phyloP scores from a whole-genome alignment of 1,140 invertebrate species.

The Choristoneura fumiferana region DNA sequence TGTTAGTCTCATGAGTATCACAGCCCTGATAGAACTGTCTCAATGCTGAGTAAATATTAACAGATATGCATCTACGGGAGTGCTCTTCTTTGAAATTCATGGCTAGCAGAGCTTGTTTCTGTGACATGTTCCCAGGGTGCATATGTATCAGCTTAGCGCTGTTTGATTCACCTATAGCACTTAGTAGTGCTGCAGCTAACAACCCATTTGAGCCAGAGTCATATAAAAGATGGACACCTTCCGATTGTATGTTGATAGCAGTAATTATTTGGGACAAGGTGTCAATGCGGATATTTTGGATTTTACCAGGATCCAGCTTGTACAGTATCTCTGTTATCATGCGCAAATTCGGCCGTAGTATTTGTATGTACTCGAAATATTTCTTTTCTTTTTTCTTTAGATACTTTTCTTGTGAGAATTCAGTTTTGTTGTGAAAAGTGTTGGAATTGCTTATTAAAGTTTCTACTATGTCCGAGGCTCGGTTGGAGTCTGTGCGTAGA shows the following conservation, averaged over 20 bases:
- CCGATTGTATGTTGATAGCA: constrained; percentile 87
- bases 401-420: constrained; percentile 96
- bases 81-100: constrained; percentile 88
- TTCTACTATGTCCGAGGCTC: constrained; percentile 90
- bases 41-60: constrained; percentile 87
- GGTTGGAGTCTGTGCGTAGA: constrained; percentile 85
- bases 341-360: constrained; percentile 87
- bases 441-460: constrained; percentile 93
- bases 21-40: constrained; percentile 81
- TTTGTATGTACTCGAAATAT: constrained; percentile 89
- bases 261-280: constrained; percentile 92
- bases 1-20: constrained; percentile 44
- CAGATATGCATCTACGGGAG: constrained; percentile 81
- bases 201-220: constrained; percentile 93
- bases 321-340: constrained; percentile 89
- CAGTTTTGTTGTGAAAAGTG: constrained; percentile 92
- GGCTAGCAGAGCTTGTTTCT: constrained; percentile 86
- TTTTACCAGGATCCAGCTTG: constrained; percentile 86
- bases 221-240: constrained; percentile 90
- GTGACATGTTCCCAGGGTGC: constrained; percentile 88
- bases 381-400: constrained; percentile 96
- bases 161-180: constrained; percentile 83
- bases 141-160: constrained; percentile 85
- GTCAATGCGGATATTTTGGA: constrained; percentile 90
- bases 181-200: constrained; percentile 88